A percentile compares a stretch with the other conserved stretches of the same genome.
Conservation (phyloP, 2,797 vertebrate species). For the Gymnoscopelus microlampas region DNA sequence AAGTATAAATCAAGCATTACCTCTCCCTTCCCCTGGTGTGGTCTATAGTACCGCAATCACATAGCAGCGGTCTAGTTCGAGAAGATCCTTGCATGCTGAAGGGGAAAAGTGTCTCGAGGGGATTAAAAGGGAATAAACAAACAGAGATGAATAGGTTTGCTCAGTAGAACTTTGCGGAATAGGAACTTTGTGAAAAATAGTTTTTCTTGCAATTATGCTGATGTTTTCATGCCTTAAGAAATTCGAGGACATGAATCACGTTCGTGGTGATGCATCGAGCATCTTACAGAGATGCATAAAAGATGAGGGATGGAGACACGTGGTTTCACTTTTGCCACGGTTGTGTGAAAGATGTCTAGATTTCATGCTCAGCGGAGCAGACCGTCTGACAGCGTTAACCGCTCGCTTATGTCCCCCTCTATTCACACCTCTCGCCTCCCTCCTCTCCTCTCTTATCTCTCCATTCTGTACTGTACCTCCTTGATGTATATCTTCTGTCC, state of each 20-base stretch:
- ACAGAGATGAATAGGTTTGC: slow-evolving; percentile 8
- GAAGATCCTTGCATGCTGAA: no score
- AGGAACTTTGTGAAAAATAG: not conserved
- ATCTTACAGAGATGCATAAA: slow-evolving; percentile 19
- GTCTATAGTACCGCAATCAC: no score
- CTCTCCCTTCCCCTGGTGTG: no score
- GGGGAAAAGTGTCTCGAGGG: not conserved
- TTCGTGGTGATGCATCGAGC: slow-evolving; percentile 22
- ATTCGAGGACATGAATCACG: not conserved
- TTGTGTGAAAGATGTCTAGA: slow-evolving; percentile 70
- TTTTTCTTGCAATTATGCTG: slow-evolving; percentile 5
- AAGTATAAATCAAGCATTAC: no score
- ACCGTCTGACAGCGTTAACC: slow-evolving; percentile 71
- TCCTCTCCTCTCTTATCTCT: slow-evolving; percentile 6
- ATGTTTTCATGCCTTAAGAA: not conserved
- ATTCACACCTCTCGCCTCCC: slow-evolving; percentile 44
- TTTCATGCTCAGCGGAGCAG: slow-evolving; percentile 72
- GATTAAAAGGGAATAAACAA: not conserved
- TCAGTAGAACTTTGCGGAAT: not conserved
- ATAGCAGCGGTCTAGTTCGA: no score
- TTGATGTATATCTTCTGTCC: not conserved
- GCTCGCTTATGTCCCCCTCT: slow-evolving; percentile 62
- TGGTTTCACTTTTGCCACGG: slow-evolving; percentile 49
- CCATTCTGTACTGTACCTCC: slow-evolving; percentile 11
- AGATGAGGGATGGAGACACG: slow-evolving; percentile 38